phyloP scores from a whole-genome alignment of 2,113 vertebrate species.

The Bothrops jararaca region DNA sequence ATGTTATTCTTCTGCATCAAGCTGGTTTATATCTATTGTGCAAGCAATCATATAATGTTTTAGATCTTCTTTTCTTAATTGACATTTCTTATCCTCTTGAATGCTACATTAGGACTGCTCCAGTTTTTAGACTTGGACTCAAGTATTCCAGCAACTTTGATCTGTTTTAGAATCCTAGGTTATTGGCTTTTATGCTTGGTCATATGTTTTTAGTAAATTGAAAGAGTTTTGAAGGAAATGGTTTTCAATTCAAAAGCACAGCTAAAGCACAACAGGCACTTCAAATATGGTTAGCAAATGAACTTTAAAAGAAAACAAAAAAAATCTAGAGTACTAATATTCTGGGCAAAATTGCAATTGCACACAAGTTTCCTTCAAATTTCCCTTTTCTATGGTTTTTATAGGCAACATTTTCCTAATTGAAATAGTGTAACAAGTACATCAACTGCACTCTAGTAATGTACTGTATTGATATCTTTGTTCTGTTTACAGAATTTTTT shows the following conservation, averaged over 20 bases:
- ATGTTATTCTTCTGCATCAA: rapidly evolving
- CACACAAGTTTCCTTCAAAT: conserved; percentile 35
- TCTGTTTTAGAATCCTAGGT: rapidly evolving
- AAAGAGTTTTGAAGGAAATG: neutral
- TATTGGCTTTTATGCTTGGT: neutral
- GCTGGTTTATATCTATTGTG: neutral
- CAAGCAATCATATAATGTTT: neutral
- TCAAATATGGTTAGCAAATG: conserved; percentile 63
- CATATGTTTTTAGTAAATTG: neutral
- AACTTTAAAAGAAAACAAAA: conserved; percentile 45
- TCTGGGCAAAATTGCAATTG: conserved; percentile 39
- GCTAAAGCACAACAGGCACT: conserved; percentile 70
- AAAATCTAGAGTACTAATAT: conserved; percentile 50
- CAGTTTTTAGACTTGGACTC: neutral
- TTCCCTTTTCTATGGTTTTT: conserved; percentile 37
- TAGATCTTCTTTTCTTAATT: conserved; percentile 8
- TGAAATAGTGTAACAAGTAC: neutral
- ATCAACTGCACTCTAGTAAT: neutral
- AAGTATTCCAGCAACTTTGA: neutral
- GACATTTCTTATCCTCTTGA: neutral
- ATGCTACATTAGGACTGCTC: neutral
- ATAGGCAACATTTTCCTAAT: conserved; percentile 25
- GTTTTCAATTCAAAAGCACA: conserved; percentile 54
- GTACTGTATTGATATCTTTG: neutral
- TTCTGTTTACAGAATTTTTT: conserved; percentile 29